Conservation (phyloP, 2,113 vertebrate genomes). For the Peromyscus leucopus region DNA sequence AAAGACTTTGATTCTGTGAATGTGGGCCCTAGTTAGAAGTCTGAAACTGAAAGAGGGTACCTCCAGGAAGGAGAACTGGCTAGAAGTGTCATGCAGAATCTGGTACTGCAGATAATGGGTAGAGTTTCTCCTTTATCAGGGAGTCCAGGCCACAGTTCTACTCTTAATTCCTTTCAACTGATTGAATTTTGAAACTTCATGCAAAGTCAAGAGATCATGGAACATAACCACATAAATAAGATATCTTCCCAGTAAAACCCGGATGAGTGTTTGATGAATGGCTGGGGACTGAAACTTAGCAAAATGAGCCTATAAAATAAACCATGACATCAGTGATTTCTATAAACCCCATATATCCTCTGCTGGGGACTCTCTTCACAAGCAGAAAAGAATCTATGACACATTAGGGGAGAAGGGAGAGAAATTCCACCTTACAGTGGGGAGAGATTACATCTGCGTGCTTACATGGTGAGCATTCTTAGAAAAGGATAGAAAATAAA, state of each 20-base stretch:
- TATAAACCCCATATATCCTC: background rate
- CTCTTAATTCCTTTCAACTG: background rate
- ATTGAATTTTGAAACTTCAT: background rate
- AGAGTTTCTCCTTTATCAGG: background rate
- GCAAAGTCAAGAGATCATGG: background rate
- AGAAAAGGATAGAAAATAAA: conserved; percentile 25
- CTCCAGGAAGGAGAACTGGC: background rate
- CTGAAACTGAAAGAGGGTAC: background rate
- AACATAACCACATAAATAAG: background rate
- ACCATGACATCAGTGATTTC: background rate
- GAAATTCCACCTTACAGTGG: background rate
- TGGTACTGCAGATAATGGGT: background rate
- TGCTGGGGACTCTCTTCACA: background rate
- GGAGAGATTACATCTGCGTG: background rate
- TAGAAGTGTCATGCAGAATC: background rate
- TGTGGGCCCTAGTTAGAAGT: background rate
- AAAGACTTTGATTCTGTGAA: background rate
- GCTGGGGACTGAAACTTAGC: background rate
- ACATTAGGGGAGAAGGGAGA: background rate
- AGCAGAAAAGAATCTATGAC: background rate
- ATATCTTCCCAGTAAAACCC: conserved; percentile 22
- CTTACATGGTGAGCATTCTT: background rate
- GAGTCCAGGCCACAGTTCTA: background rate
- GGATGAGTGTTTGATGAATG: background rate
- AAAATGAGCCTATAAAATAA: background rate